Conservation (phyloP, 2,113 vertebrate genomes). For the Aegithalos caudatus region DNA sequence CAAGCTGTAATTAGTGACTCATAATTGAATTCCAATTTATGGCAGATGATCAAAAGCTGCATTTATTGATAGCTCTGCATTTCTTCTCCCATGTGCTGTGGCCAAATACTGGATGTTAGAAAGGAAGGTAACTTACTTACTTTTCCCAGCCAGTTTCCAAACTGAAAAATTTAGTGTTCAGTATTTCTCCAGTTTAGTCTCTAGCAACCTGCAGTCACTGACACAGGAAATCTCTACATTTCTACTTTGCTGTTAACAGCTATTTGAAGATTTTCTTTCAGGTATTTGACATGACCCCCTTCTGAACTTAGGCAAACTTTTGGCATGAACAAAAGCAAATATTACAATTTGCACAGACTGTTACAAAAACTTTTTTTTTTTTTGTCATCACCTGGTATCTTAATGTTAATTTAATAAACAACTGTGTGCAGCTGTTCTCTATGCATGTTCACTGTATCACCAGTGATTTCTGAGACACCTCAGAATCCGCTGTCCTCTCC, state of each 20-base stretch:
- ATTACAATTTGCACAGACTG: neutral
- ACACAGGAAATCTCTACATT: neutral
- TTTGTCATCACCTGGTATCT: neutral
- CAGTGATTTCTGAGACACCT: neutral
- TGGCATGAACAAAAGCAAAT: neutral
- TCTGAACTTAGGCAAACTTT: neutral
- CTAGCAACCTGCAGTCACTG: neutral
- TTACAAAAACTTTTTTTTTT: neutral
- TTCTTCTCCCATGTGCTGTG: neutral
- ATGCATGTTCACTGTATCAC: neutral
- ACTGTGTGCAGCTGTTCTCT: neutral
- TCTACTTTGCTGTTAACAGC: neutral
- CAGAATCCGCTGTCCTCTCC: neutral
- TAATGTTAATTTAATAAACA: neutral
- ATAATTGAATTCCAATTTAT: neutral
- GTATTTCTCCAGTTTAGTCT: neutral
- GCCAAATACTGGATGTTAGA: neutral
- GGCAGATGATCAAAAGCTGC: neutral
- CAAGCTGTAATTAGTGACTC: neutral
- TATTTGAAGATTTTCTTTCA: neutral
- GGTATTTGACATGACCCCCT: neutral
- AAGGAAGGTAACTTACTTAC: neutral
- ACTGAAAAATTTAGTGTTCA: neutral
- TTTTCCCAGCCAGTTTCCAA: neutral
- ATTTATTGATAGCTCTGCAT: neutral